Evolutionary conservation across 2,797 vertebrate species (phyloP), one percentile per base, ranked within the genome.

Genomic region (Loriculus beryllinus): DNA sequence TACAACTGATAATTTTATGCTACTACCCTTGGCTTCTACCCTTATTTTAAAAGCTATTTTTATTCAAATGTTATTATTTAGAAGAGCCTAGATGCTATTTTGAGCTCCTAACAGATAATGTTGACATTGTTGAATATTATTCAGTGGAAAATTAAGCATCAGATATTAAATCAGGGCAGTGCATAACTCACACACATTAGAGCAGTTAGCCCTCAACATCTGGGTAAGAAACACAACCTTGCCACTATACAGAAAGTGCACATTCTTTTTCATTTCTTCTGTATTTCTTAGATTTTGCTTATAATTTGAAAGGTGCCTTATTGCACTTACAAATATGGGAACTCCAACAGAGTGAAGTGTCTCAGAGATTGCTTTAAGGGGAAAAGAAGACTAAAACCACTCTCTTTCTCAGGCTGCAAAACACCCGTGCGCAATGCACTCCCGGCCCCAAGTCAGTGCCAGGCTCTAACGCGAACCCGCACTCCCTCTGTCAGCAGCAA

Each of bases 401-500:
- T 29, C 26, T 15, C n/a, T 63, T 82, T 85, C 82, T 59, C 65
- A 71, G 57, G 17, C 79, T 37, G 37, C 6, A 1, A 29, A 89
- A 54, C 33, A 80, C 47, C 86, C 20, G 7, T 0, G 3, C n/a
- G 23, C 45, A 29, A 11, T 0, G 28, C 15, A 15, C 65, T 86
- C 78, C 31, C 8, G 4, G 76, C 59, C 39, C 28, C 9, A 60
- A 60, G n/a, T 3, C 80, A 26, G 80, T 39, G 92, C 79, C 85
- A 80, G 92, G 71, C 79, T 91, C 64, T 14, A 81, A 65, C 5
- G 18, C 33, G 19, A 86, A 76, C 62, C 92, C 19, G 39, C 49
- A 8, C 81, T 88, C 81, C 72, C 84, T 90, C 93, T 81, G 92
- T 92, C 95, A 94, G 94, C 90, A 86, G 87, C 68, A 83, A 89